Conservation (phyloP, 2,888 invertebrate genomes). For the Erebia ligea region DNA sequence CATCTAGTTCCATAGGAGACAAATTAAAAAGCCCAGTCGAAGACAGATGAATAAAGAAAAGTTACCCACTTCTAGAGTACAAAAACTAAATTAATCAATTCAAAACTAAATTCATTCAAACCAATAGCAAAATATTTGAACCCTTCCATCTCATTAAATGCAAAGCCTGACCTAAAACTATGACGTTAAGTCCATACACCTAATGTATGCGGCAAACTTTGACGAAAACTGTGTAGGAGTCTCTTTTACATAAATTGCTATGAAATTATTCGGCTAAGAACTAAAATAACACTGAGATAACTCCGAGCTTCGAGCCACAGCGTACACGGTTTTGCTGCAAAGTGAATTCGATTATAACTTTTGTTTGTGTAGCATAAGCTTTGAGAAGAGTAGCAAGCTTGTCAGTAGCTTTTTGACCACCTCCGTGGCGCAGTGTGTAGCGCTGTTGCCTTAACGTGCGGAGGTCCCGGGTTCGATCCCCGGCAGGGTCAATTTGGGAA, state of each 20-base stretch:
- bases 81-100: no score
- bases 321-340: conserved; percentile 5
- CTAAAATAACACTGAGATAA: conserved; percentile 21
- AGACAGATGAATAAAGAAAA: no score
- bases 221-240: conserved; percentile 26
- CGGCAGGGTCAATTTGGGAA: no score
- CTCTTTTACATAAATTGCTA: conserved; percentile 27
- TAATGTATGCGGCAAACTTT: conserved; percentile 25
- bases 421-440: no score
- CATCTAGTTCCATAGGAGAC: no score
- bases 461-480: no score
- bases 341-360: conserved; percentile 18
- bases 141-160: conserved; percentile 10
- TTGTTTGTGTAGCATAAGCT: background rate
- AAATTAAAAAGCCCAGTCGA: no score
- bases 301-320: conserved; percentile 9
- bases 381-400: background rate
- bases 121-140: background rate
- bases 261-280: conserved; percentile 25
- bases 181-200: conserved; percentile 19
- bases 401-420: background rate
- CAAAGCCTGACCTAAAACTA: conserved; percentile 25
- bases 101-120: no score
- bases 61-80: no score
- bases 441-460: no score